Base-by-base conservation (phyloP, 2,888 invertebrate genomes). In the Drosophila nr. perissopoda region DNA sequence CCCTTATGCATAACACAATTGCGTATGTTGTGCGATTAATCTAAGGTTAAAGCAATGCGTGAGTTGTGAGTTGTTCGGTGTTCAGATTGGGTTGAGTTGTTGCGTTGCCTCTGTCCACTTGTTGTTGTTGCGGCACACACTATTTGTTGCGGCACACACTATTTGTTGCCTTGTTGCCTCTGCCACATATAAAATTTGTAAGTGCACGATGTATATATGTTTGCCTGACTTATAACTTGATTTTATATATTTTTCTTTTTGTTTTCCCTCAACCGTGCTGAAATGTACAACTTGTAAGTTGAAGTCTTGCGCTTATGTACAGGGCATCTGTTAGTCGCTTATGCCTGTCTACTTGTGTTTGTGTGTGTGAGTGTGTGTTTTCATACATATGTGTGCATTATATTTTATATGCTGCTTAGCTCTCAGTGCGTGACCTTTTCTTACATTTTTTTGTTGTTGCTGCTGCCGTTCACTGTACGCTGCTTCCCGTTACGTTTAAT, bases 371-470 rank as follows among this genome's bases (percentile, higher is more conserved):
- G 34, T 63, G 62, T 40, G 53, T 70, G 57, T 70, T 52, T 66
- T 46, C 59, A 70, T 70, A 59, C 69, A 71, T 70, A 59, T 82
- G 54, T 65, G 54, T 68, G 69, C 70, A 68, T 75, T 74, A 88
- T 81, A 80, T 81, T 82, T 87, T 82, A 85, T 83, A 81, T 87
- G 86, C 86, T 89, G 83, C 83, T 87, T 89, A 89, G 88, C 83
- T 83, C 74, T 89, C 74, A 81, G 89, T 89, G 90, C 90, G 83
- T 88, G 87, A 87, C 87, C 90, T 87, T 88, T 87, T 89, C 88
- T 78, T 87, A 79, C 71, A 82, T 82, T 89, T 88, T 77, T 64
- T 65, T 79, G 52, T 68, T 82, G 54, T 66, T 75, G 53, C 34
- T 69, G 52, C 8, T 52, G 33, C 25, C 75, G 67, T 67, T 79